Conservation (phyloP, 2,888 invertebrate species). For the Fragum whitleyi region DNA sequence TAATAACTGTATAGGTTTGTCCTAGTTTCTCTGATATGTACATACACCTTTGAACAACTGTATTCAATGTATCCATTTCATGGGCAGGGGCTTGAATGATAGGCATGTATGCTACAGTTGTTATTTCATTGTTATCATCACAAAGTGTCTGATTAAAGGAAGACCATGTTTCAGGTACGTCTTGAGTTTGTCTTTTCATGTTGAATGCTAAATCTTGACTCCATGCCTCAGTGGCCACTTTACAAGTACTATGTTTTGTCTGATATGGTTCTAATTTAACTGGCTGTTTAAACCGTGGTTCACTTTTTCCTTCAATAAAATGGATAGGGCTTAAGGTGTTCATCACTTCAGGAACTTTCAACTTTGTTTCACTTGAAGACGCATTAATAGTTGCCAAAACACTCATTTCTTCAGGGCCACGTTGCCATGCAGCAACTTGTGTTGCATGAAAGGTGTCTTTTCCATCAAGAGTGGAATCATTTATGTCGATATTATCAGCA, state of each 20-base stretch:
- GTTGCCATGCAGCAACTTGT: background rate
- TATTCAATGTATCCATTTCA: conserved; percentile 45
- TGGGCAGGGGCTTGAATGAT: conserved; percentile 51
- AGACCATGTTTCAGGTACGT: conserved; percentile 18
- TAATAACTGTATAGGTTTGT: conserved; percentile 47
- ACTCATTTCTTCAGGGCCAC: background rate
- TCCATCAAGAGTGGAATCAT: background rate
- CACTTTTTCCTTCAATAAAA: background rate
- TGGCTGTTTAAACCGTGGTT: background rate
- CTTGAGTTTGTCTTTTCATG: conserved; percentile 13
- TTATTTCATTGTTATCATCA: background rate
- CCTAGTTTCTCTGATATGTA: conserved; percentile 32
- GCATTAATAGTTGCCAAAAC: too few relatives aligned
- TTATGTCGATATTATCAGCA: background rate
- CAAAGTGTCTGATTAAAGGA: conserved; percentile 13
- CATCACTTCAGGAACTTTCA: background rate
- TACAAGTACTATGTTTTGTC: too few relatives aligned
- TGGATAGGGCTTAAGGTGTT: conserved; percentile 7
- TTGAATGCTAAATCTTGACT: too few relatives aligned
- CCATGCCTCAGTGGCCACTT: too few relatives aligned
- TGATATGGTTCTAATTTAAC: conserved; percentile 14
- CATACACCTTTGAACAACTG: conserved; percentile 32
- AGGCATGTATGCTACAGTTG: conserved; percentile 10
- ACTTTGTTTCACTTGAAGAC: conserved; percentile 4
- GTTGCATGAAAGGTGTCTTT: background rate